Percentiles rank a stretch among this genome's conserved stretches.
These are phyloP conservation scores for Aotus griseimembra DNA, from an alignment of 2,797 vertebrate genomes.

Conservation along the genomic window DNA sequence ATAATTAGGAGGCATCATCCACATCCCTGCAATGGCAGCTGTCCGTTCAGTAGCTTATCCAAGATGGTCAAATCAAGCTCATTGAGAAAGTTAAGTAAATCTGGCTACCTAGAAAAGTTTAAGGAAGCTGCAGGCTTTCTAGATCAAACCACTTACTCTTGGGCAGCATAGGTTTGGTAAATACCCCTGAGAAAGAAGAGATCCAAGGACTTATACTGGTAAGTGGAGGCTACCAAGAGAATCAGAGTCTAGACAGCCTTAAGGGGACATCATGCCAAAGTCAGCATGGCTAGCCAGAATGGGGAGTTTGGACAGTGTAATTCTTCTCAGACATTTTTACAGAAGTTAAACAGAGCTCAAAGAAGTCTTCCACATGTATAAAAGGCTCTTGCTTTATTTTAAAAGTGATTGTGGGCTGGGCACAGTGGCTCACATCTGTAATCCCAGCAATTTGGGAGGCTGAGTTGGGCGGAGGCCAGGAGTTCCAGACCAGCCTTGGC, in stretches of 20 bases:
- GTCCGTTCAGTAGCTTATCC: background rate
- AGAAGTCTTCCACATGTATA: background rate
- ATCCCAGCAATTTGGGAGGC: background rate
- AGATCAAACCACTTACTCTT: background rate
- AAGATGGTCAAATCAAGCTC: background rate
- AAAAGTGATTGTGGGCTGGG: background rate
- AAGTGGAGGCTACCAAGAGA: background rate
- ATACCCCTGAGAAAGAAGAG: background rate
- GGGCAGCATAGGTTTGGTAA: background rate
- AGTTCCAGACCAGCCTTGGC: background rate
- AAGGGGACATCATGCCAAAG: background rate
- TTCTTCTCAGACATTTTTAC: background rate
- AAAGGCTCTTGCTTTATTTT: background rate
- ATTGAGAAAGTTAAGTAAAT: background rate
- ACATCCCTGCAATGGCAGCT: background rate
- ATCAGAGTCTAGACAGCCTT: background rate
- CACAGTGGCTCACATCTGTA: background rate
- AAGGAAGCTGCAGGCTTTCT: background rate
- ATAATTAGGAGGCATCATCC: background rate
- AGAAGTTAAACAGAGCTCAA: background rate
- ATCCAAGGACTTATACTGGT: background rate
- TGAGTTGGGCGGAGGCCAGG: background rate
- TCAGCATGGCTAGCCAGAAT: background rate
- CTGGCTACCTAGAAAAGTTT: background rate
- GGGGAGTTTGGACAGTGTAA: background rate